Base-by-base conservation (phyloP, 1,140 invertebrate species). In the Macrocentrus cingulum region DNA sequence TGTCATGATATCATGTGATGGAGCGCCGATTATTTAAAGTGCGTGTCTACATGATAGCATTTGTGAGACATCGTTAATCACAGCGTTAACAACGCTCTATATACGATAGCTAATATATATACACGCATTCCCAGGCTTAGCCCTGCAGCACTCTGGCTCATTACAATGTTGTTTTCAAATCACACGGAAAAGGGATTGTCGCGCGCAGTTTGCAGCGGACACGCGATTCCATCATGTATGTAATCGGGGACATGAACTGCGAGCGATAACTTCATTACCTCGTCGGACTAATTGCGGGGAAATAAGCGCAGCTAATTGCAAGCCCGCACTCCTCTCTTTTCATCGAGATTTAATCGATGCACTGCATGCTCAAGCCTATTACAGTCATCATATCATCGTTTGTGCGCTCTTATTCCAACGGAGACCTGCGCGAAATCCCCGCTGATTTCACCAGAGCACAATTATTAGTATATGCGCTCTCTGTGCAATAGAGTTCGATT, bases 181-280 rank as follows among this genome's bases (percentile, higher is more conserved):
- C n/a, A 11, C 11, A 22, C 7, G 3, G 4, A 15, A 48, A 63
- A 46, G 51, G 44, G 54, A 61, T 63, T 64, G 63, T 58, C 41
- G 55, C 29, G 41, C 54, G 16, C 22, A 20, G 56, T 41, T 46
- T 55, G 58, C 42, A 42, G 45, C 59, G 18, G 39, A 59, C 64
- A 68, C 59, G 67, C 56, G 56, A 66, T 72, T 76, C 66, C n/a
- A n/a, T n/a, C 67, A 73, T 74, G 67, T 67, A 74, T 69, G 65
- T 72, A 72, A 75, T 76, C 66, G 69, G 62, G 68, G 65, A 72
- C 72, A 66, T 62, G 67, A 69, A 67, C 44, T n/a, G n/a, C 62
- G 44, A 63, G 70, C 69, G 68, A 74, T 76, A 76, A 75, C 69
- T 76, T 75, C 68, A 73, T 75, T 76, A 73, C 66, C 63, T 46